Base-by-base conservation (phyloP, 2,113 vertebrate species). In the Equus quagga region DNA sequence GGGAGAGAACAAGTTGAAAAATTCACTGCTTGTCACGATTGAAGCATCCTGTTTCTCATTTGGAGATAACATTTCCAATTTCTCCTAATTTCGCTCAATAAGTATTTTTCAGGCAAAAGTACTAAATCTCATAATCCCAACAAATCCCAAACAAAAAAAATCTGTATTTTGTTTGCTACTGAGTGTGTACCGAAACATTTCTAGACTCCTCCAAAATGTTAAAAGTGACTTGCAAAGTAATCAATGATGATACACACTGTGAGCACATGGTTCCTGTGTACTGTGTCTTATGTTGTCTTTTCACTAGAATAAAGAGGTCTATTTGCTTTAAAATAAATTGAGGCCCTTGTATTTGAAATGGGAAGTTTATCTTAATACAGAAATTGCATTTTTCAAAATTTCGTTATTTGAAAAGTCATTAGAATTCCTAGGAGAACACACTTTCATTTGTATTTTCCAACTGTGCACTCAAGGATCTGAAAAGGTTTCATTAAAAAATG, bases 361-460 rank as follows among this genome's bases (percentile, higher is more conserved):
- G 28, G 46, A 95, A 87, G 19, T 76, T 79, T 94, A 65, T 90
- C 51, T 92, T 83, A 64, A 15, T n/a, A 33, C 8, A 10, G 72
- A 75, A 89, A 69, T 81, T 44, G 46, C 33, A 75, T 64, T 54
- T 76, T 79, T 94, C 78, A 88, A 72, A 84, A 11, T 85, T 67
- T 60, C 49, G 56, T 96, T 86, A 76, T 86, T 82, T 69, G 78
- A 67, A 80, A 95, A 93, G 44, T 83, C 91, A 72, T 94, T 93
- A 85, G 56, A 81, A 93, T 95, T 95, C 49, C 24, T 46, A 49
- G 73, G 31, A 60, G 31, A 54, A 83, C 9, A 83, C 9, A 33
- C 78, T 82, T 94, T 93, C 44, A 83, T 93, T 96, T 96, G 36
- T 86, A 36, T 95, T 98, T 96, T 91, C 26, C 83, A 78, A 60